Evolutionary conservation across 2,888 invertebrate genomes (phyloP).

Genomic region (Meta bourneti): DNA sequence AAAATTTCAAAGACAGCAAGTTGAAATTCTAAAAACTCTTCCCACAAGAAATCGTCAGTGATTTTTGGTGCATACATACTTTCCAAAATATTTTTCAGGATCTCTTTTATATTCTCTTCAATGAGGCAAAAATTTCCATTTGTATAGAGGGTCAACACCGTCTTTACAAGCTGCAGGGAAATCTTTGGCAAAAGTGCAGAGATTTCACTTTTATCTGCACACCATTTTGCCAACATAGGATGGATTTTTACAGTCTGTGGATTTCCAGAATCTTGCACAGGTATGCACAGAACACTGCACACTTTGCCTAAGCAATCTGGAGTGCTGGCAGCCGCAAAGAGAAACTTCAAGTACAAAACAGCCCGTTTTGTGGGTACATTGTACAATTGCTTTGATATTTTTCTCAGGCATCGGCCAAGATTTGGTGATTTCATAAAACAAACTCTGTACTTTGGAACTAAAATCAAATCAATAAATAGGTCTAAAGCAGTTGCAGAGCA

Average conservation of each 20-base stretch:
- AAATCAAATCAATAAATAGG: slow-evolving; percentile 64
- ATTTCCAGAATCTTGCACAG: neutral
- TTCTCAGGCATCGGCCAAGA: slow-evolving; percentile 27
- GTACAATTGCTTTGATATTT: slow-evolving; percentile 27
- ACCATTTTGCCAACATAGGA: slow-evolving; percentile 45
- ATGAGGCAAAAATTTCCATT: slow-evolving; percentile 20
- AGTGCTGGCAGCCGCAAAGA: slow-evolving; percentile 5
- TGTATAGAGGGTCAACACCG: slow-evolving; percentile 15
- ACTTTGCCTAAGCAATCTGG: slow-evolving; percentile 36
- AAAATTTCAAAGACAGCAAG: slow-evolving; percentile 49
- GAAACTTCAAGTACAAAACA: slow-evolving; percentile 52
- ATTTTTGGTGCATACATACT: slow-evolving; percentile 2
- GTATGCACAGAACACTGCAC: slow-evolving; percentile 38
- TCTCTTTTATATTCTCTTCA: slow-evolving; percentile 29
- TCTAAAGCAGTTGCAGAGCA: slow-evolving; percentile 62
- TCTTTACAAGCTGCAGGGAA: slow-evolving; percentile 50
- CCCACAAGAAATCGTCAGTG: slow-evolving; percentile 2
- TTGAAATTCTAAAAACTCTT: slow-evolving; percentile 24
- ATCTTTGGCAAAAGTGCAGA: neutral
- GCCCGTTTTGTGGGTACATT: slow-evolving; percentile 8
- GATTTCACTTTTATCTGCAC: neutral
- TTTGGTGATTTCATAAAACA: slow-evolving; percentile 40
- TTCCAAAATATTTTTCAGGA: slow-evolving; percentile 45
- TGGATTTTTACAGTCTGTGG: slow-evolving; percentile 48
- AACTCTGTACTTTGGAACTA: slow-evolving; percentile 16